Conservation (phyloP, 2,113 vertebrate species). For the Litocranius walleri region DNA sequence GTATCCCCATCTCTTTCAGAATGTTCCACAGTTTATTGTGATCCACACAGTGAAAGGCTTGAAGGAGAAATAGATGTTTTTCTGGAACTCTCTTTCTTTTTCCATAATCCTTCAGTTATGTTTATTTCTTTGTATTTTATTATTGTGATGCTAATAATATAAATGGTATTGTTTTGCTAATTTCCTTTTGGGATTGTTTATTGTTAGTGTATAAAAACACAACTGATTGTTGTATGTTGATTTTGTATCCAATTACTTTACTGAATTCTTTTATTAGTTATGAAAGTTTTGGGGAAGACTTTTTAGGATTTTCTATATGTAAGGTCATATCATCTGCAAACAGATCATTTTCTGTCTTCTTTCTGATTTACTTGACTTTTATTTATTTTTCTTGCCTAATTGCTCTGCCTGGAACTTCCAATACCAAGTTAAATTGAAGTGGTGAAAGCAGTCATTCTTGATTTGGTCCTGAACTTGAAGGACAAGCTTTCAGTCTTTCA, state of each 20-base stretch:
- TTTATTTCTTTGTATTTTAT: not conserved
- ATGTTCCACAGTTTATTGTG: too few species aligned
- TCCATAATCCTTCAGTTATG: not conserved
- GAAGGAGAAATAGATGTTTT: too few species aligned
- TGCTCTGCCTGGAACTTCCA: too few species aligned
- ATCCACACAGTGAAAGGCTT: too few species aligned
- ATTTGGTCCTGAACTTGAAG: not conserved
- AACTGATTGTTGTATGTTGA: not conserved
- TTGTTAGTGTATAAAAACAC: not conserved
- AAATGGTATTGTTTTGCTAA: not conserved
- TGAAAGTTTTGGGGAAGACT: not conserved
- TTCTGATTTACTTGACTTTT: not conserved
- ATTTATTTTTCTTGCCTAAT: not conserved
- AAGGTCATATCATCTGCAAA: not conserved
- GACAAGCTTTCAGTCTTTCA: not conserved
- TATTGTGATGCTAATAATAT: not conserved
- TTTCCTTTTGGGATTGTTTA: not conserved
- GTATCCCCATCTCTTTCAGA: too few species aligned
- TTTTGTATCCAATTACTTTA: not conserved
- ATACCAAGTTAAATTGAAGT: not conserved
- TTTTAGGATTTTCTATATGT: not conserved
- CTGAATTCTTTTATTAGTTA: not conserved
- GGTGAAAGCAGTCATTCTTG: not conserved
- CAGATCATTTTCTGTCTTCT: not conserved
- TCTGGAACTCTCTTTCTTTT: too few species aligned